Evolutionary conservation across 2,797 vertebrate genomes (phyloP).

Genomic region (Sebastes itinus): DNA sequence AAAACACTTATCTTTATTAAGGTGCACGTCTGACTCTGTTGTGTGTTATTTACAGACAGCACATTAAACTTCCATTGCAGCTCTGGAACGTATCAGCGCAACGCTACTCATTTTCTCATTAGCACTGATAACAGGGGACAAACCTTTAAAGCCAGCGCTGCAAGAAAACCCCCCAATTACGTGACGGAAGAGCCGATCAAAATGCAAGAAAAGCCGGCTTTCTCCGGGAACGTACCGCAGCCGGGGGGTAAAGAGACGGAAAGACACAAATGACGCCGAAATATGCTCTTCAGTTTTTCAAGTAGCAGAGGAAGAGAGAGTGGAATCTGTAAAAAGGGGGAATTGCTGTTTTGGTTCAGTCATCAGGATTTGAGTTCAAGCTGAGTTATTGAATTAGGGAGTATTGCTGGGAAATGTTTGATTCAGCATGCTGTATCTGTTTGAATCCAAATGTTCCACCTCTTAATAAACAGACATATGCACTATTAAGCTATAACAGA

Average conservation of each 20-base stretch:
- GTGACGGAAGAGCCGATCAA: conserved; percentile 67
- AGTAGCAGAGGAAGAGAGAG: conserved; percentile 19
- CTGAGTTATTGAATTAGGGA: conserved; percentile 50
- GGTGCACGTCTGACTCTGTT: conserved; percentile 21
- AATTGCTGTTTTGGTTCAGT: conserved; percentile 56
- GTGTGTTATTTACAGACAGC: conserved; percentile 63
- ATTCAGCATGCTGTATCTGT: conserved; percentile 7
- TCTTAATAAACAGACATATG: conserved; percentile 16
- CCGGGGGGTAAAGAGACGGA: conserved; percentile 63
- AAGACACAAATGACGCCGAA: conserved; percentile 41
- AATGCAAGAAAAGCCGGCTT: conserved; percentile 43
- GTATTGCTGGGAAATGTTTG: conserved; percentile 25
- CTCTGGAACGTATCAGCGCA: conserved; percentile 41
- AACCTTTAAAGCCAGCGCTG: conserved; percentile 65
- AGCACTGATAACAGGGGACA: conserved; percentile 74
- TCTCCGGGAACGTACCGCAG: conserved; percentile 45
- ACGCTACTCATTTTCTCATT: conserved; percentile 75
- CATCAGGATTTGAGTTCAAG: conserved; percentile 48
- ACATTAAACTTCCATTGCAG: conserved; percentile 48
- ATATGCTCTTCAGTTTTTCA: conserved; percentile 48
- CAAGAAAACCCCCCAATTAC: conserved; percentile 74
- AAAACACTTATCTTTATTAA: conserved; percentile 32
- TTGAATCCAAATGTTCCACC: conserved; percentile 2
- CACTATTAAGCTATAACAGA: not conserved
- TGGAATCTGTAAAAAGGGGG: not conserved